Base-by-base conservation (phyloP, 2,888 invertebrate species). In the Boloria selene region DNA sequence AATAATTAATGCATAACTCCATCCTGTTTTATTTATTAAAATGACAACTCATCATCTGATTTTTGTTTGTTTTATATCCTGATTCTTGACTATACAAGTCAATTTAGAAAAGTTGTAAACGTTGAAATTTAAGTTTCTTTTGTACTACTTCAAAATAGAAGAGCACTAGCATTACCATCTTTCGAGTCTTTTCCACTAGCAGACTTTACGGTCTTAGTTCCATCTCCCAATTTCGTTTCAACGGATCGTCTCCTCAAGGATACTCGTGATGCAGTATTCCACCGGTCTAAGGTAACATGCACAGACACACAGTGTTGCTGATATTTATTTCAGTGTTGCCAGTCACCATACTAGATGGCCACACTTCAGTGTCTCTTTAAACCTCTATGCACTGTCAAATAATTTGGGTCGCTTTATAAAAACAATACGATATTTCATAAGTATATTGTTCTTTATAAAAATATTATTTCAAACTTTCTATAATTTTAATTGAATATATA, bases 241-340 rank as follows among this genome's bases (percentile, higher is more conserved):
- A 80, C 78, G 84, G 78, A 77, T 81, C 77, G 81, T 51, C 68
- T 64, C 82, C 82, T 69, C 79, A 84, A 83, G 88, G 83, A 84
- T 86, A 86, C 90, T 84, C 87, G 79, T 81, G 88, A 82, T 82
- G 85, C 72, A 83, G 88, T 87, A 84, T 87, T 85, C 91, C 91
- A 88, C 81, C 90, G 82, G 82, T 82, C 73, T 82, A 87, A 69
- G 88, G 88, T 89, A 90, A 88, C 82, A 82, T 64, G 65, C 68
- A 70, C 70, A 65, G 53, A 53, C 17, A 62, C 68, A 70, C 64
- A 18, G 53, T 64, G 62, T 61, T 60, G 61, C 65, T 70, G 44
- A 45, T 60, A 52, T 69, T 52, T 61, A 61, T 60, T 67, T 64
- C 67, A 55, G 60, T 63, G 63, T 63, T 59, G 63, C 62, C 66